Percentiles rank a stretch among this genome's conserved stretches.
Conservation (phyloP, 2,888 invertebrate species). For the Tanytarsus gracilentus region DNA sequence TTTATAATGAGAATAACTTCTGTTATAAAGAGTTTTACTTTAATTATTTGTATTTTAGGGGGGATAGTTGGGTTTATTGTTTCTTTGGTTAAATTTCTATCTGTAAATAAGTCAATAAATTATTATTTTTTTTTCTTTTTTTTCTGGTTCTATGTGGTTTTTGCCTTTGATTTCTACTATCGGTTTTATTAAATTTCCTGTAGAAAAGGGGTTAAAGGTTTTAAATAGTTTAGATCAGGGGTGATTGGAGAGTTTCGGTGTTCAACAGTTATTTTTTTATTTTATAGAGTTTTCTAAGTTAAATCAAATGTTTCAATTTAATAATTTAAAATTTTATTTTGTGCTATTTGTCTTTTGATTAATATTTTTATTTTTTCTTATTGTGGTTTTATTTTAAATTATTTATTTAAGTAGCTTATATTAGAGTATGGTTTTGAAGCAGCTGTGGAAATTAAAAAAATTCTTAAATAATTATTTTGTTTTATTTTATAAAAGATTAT, state of each 20-base stretch:
- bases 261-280: conserved; percentile 42
- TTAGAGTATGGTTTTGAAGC: conserved; percentile 45
- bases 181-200: conserved; percentile 44
- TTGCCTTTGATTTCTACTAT: conserved; percentile 46
- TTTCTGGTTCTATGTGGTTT: conserved; percentile 47
- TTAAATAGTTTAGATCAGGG: conserved; percentile 46
- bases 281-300: conserved; percentile 43
- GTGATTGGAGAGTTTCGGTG: conserved; percentile 46
- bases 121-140: conserved; percentile 40
- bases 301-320: conserved; percentile 43
- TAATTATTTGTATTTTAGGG: conserved; percentile 46
- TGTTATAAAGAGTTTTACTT: conserved; percentile 47
- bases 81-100: conserved; percentile 44
- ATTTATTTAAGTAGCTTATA: conserved; percentile 42
- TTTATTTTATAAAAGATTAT: conserved; percentile 36
- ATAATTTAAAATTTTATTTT: conserved; percentile 47
- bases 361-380: conserved; percentile 34
- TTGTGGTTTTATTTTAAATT: too few relatives aligned
- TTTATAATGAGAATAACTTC: conserved; percentile 48
- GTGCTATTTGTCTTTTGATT: conserved; percentile 45
- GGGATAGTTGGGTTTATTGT: conserved; percentile 43
- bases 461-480: conserved; percentile 37
- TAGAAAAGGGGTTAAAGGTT: conserved; percentile 43
- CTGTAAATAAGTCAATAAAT: conserved; percentile 42
- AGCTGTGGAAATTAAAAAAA: conserved; percentile 40